Conservation (phyloP, 2,113 vertebrate genomes). For the Gymnogyps californianus region DNA sequence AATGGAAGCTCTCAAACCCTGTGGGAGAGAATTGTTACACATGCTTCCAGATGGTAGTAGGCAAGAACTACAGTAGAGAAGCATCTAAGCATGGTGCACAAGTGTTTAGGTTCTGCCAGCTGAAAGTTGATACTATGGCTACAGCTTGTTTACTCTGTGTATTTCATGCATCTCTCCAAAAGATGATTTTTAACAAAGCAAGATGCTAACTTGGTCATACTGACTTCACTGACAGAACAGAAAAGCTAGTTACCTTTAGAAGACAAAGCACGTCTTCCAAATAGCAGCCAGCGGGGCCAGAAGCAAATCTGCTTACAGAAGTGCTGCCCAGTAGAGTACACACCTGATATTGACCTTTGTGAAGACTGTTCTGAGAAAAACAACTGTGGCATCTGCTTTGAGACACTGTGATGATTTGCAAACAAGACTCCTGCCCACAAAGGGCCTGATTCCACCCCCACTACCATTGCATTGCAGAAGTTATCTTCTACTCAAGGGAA, state of each 20-base stretch:
- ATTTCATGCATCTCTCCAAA: neutral
- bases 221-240: neutral
- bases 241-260: neutral
- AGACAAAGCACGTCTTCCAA: neutral
- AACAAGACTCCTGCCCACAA: neutral
- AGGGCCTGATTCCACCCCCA: neutral
- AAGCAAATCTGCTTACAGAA: neutral
- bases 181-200: neutral
- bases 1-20: conserved; percentile 88
- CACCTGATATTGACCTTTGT: neutral
- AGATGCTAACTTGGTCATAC: neutral
- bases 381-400: neutral
- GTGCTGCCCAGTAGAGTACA: neutral
- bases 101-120: neutral
- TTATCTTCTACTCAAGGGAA: neutral
- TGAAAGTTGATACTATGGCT: neutral
- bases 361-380: neutral
- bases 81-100: neutral
- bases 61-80: neutral
- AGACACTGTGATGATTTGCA: neutral
- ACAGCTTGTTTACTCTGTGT: neutral
- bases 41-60: neutral
- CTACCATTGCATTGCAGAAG: neutral
- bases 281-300: neutral
- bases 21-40: neutral